Conservation (phyloP, 2,113 vertebrate species). For the Sinocyclocheilus anshuiensis region DNA sequence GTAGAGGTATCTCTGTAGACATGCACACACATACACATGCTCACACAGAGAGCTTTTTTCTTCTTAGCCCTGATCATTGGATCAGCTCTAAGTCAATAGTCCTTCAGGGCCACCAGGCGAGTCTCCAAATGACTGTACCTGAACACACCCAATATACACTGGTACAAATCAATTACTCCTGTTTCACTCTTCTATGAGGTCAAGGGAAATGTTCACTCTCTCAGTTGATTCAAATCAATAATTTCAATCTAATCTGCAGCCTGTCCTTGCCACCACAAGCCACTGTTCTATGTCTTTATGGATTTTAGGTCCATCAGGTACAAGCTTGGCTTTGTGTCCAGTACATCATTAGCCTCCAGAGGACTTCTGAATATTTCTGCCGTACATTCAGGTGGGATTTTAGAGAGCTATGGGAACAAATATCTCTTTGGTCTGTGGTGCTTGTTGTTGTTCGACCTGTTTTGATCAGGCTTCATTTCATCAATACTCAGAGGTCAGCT, state of each 20-base stretch:
- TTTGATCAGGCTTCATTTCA: slow-evolving; percentile 5
- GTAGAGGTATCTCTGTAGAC: background rate
- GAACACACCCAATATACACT: slow-evolving; percentile 42
- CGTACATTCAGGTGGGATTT: background rate
- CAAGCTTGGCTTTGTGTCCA: background rate
- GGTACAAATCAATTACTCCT: slow-evolving; percentile 57
- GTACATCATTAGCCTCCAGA: slow-evolving; percentile 22
- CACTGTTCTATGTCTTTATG: slow-evolving; percentile 50
- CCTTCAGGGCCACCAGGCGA: slow-evolving; percentile 40
- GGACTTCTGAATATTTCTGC: slow-evolving; percentile 2
- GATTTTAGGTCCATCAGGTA: background rate
- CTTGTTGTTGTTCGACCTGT: background rate
- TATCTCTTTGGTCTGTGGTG: background rate
- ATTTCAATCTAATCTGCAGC: slow-evolving; percentile 65
- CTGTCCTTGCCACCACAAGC: slow-evolving; percentile 61
- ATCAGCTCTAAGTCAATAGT: slow-evolving; percentile 34
- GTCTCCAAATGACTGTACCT: slow-evolving; percentile 35
- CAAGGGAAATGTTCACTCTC: slow-evolving; percentile 53
- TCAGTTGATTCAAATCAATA: slow-evolving; percentile 72
- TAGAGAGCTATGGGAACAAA: background rate
- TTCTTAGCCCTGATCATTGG: slow-evolving; percentile 26
- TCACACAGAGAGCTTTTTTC: background rate
- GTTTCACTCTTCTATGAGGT: slow-evolving; percentile 54
- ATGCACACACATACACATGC: slow-evolving; percentile 20
- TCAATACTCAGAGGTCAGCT: background rate